phyloP scores from a whole-genome alignment of 92 coral and sea anemone genomes.

The Porites lobata region DNA sequence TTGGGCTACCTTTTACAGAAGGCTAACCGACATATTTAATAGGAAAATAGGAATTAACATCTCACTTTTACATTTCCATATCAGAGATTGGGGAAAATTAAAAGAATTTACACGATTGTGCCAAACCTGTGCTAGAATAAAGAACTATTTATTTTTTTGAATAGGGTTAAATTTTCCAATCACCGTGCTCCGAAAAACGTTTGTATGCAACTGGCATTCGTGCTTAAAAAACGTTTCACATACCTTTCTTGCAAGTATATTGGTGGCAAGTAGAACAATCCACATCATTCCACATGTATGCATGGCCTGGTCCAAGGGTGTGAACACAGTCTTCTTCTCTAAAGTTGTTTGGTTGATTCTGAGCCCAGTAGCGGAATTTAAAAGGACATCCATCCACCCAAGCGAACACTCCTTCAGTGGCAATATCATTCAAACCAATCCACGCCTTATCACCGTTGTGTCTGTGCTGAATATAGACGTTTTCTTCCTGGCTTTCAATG shows the following conservation, averaged over 20 bases:
- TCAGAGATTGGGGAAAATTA: too few species aligned
- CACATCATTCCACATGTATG: slow-evolving; percentile 72
- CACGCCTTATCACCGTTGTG: slow-evolving; percentile 66
- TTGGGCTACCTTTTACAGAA: too few species aligned
- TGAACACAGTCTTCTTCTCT: slow-evolving; percentile 66
- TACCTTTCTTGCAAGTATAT: slow-evolving; percentile 68
- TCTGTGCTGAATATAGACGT: slow-evolving; percentile 70
- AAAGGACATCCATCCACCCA: slow-evolving; percentile 48
- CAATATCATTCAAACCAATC: slow-evolving; percentile 68
- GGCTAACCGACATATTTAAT: too few species aligned
- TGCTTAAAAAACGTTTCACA: too few species aligned
- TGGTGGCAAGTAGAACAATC: slow-evolving; percentile 55
- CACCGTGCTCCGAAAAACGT: too few species aligned
- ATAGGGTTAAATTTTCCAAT: too few species aligned
- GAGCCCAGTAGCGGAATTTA: slow-evolving; percentile 68
- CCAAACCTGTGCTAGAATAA: too few species aligned
- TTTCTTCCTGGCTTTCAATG: slow-evolving; percentile 57
- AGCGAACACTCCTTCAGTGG: slow-evolving; percentile 38
- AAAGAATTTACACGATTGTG: too few species aligned
- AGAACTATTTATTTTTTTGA: too few species aligned
- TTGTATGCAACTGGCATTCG: too few species aligned
- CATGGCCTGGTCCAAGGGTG: slow-evolving; percentile 37
- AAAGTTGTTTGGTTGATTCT: slow-evolving; percentile 55
- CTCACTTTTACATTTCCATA: too few species aligned
- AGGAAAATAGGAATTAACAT: too few species aligned